phyloP scores from a whole-genome alignment of 2,797 vertebrate species.

The Cephalopachus bancanus region DNA sequence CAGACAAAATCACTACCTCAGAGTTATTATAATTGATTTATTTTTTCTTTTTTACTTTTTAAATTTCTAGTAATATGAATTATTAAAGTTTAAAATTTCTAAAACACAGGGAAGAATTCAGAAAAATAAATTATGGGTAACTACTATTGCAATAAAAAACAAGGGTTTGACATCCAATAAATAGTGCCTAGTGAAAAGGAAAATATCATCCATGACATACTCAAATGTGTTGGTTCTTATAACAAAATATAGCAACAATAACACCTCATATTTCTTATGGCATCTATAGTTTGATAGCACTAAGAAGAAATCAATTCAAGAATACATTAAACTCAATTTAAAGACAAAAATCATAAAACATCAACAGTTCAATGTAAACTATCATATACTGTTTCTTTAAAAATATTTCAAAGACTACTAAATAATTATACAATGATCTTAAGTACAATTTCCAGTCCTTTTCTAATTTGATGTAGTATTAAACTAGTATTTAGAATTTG shows the following conservation, averaged over 20 bases:
- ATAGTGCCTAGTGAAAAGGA: slow-evolving; percentile 7
- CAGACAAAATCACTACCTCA: background rate
- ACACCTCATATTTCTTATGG: slow-evolving; percentile 29
- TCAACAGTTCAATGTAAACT: slow-evolving; percentile 19
- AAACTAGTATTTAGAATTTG: slow-evolving; percentile 58
- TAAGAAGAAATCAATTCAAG: slow-evolving; percentile 58
- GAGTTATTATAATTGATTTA: background rate
- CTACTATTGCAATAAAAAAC: slow-evolving; percentile 16
- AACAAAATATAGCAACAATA: slow-evolving; percentile 57
- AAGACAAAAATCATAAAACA: slow-evolving; percentile 50
- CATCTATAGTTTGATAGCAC: background rate
- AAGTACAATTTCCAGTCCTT: slow-evolving; percentile 40
- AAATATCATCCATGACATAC: slow-evolving; percentile 27
- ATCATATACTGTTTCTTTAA: background rate
- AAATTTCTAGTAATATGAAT: background rate
- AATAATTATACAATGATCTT: background rate
- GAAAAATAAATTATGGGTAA: slow-evolving; percentile 18
- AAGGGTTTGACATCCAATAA: slow-evolving; percentile 20
- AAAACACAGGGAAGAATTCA: background rate
- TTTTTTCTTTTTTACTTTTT: background rate
- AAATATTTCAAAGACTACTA: slow-evolving; percentile 1
- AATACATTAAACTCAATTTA: slow-evolving; percentile 55
- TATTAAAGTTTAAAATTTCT: slow-evolving; percentile 42
- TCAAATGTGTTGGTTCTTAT: background rate
- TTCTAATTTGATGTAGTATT: slow-evolving; percentile 19